Base-by-base conservation (phyloP, 1,140 invertebrate species). In the Halictus rubicundus region DNA sequence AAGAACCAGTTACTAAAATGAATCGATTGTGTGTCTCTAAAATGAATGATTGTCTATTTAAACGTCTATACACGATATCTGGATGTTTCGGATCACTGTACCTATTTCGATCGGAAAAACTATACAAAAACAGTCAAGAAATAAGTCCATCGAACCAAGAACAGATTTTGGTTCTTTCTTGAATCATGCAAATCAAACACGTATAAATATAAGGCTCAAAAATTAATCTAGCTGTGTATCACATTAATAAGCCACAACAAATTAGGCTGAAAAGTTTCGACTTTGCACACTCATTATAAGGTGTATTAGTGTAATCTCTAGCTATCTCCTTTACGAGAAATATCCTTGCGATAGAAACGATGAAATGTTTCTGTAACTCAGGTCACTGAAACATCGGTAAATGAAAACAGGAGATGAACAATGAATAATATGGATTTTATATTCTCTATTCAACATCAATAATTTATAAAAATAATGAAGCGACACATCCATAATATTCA, bases 401-500 rank as follows among this genome's bases (percentile, higher is more conserved):
- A 54, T 37, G 46, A 74, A 60, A 66, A 37, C 12, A 61, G 9
- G 16, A 66, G 65, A 1, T 74, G 25, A 73, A 21, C 4, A 54
- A 66, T 79, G 63, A 79, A 79, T 79, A 73, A 73, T 78, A 78
- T 73, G 77, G 61, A 73, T 59, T 57, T 42, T 52, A 39, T 25
- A 21, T 23, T 39, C 25, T 3, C 27, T 32, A 37, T 49, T 14
- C 25, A 25, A 37, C 32, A 16, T 52, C 3, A 7, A 19, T 52
- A 52, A 16, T 52, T 19, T 7, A 16, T 52, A 37, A 46, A 57
- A 57, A 2, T 27, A 12, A 42, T 7, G 9, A 27, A n/a, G n/a
- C n/a, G n/a, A n/a, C n/a, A n/a, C n/a, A n/a, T 78, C 76, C 76
- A 78, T 64, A 78, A 32, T 72, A 78, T 72, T 78, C 69, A 78